Percentiles rank a stretch among this genome's conserved stretches.
Conservation (phyloP, 2,113 vertebrate species). For the Cyprinodon brontotheroides region DNA sequence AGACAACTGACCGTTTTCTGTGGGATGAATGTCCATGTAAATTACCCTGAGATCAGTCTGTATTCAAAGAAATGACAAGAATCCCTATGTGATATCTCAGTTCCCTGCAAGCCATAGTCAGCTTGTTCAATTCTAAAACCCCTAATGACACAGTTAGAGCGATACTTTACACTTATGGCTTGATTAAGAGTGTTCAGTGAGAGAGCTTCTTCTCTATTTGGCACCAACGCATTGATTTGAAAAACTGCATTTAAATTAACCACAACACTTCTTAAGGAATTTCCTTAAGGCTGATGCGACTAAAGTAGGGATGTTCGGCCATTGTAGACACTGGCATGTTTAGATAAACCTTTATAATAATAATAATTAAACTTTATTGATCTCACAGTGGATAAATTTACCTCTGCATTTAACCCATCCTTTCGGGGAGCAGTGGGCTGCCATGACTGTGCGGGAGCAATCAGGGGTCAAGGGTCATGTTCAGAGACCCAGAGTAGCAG, state of each 20-base stretch:
- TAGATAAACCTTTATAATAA: neutral
- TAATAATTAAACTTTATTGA: no score
- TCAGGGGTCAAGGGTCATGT: no score
- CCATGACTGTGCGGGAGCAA: no score
- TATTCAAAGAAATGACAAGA: neutral
- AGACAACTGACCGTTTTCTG: neutral
- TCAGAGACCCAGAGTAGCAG: no score
- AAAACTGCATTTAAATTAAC: neutral
- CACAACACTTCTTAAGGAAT: neutral
- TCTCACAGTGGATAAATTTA: no score
- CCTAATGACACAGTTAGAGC: neutral
- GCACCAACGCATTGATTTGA: neutral
- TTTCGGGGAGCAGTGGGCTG: no score
- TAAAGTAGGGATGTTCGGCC: neutral
- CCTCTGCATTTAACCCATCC: no score
- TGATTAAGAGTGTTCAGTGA: neutral
- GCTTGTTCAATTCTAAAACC: neutral
- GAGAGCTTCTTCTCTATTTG: neutral
- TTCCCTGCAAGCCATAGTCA: neutral
- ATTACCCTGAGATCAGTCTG: neutral
- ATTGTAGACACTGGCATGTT: neutral
- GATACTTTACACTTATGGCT: neutral
- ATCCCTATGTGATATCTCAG: neutral
- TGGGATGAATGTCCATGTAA: neutral
- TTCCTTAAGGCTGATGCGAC: neutral